Evolutionary conservation across 1,140 invertebrate species (phyloP).

Genomic region (Nephila pilipes): DNA sequence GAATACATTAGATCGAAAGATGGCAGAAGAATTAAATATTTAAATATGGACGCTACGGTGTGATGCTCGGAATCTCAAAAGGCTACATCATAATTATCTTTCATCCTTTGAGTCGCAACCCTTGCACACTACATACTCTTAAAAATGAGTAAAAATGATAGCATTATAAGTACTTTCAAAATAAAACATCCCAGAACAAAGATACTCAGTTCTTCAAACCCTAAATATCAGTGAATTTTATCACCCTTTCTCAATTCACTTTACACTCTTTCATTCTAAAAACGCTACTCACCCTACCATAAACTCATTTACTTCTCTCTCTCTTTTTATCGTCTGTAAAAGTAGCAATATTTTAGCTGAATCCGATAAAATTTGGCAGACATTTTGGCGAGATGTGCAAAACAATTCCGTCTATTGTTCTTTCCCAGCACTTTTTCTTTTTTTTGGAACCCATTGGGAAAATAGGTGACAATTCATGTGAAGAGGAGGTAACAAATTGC

Average conservation of each 20-base stretch:
- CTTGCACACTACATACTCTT: no score
- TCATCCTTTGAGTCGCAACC: no score
- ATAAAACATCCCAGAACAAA: not conserved
- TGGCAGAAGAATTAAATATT: no score
- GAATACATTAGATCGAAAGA: no score
- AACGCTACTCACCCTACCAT: not conserved
- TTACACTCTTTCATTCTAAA: not conserved
- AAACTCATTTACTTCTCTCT: not conserved
- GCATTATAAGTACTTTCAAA: not conserved
- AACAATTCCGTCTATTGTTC: slow-evolving; percentile 3
- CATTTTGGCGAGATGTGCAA: not conserved
- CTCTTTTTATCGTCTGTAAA: no score
- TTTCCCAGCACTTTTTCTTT: not conserved
- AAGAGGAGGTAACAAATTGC: not conserved
- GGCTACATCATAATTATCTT: no score
- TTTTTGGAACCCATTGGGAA: not conserved
- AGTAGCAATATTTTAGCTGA: not conserved
- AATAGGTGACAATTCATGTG: slow-evolving; percentile 22
- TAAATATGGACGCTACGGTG: no score
- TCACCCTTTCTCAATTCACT: not conserved
- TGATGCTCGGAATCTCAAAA: no score
- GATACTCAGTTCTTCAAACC: not conserved
- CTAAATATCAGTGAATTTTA: not conserved
- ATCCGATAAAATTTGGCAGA: not conserved
- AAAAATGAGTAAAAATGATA: no score